Base-by-base conservation (phyloP, 2,113 vertebrate species). In the Callopanchax toddi region DNA sequence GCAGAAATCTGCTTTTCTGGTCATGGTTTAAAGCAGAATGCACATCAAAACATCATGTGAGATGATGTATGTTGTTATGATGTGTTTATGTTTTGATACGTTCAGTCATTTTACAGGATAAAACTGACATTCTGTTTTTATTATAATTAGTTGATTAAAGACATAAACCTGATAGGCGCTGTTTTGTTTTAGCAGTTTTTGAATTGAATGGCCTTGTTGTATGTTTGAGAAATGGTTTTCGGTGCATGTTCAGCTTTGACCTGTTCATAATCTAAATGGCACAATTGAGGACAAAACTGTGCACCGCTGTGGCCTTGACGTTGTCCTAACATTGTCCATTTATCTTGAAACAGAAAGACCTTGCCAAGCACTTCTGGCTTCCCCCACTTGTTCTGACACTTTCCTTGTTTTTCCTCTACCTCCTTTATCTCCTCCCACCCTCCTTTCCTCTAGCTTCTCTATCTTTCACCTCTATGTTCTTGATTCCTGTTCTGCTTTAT, bases 321-420 rank as follows among this genome's bases (percentile, higher is more conserved):
- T 71, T 64, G 75, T 79, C 58, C 55, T 54, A 69, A 75, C 71
- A 70, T 71, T 61, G 75, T 82, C 73, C 71, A 80, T 81, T 82
- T 76, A 56, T 87, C 76, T 85, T 25, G 63, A 83, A 87, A 85
- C 79, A 85, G 76, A 89, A 85, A 76, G 57, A 42, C 66, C 74
- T 82, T 80, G 80, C 84, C 80, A 84, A 86, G 80, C 78, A 50
- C 61, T 81, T 85, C 75, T 84, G 75, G 72, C 73, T 9, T 60
- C 56, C 43, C 60, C 63, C 49, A 49, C 67, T 45, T 29, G 43
- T 48, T 59, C 79, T 59, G 56, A 51, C 60, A 55, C 40, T 49
- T 49, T 16, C 36, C 29, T 44, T 67, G 60, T 58, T 32, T 54
- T 48, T 36, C 37, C 11, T 6, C 43, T 11, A 1, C 22, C 36